phyloP scores from a whole-genome alignment of 2,113 vertebrate species.

The Saccopteryx bilineata region DNA sequence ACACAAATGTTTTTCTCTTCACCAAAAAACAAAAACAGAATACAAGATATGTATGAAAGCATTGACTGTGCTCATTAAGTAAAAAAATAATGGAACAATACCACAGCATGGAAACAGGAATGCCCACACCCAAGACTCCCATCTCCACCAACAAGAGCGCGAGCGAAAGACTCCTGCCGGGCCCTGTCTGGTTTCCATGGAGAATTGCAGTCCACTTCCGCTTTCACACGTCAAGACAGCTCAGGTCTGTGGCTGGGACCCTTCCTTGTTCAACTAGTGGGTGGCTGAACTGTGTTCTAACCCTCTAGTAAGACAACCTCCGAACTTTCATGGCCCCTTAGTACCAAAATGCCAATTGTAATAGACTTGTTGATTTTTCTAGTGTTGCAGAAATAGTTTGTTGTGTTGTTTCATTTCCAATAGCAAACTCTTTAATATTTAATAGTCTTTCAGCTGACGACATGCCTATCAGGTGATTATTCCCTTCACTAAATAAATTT shows the following conservation, averaged over 20 bases:
- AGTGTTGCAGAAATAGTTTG: background rate
- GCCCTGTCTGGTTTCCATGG: background rate
- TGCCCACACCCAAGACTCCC: too few species aligned
- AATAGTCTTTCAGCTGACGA: background rate
- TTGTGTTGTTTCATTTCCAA: background rate
- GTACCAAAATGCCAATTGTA: background rate
- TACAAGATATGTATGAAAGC: background rate
- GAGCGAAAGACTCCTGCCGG: accelerated
- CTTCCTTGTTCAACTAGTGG: background rate
- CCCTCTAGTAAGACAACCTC: background rate
- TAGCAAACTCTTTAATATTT: slow-evolving; percentile 34
- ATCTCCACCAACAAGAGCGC: accelerated
- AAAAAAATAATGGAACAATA: background rate
- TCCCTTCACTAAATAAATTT: background rate
- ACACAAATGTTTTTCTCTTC: background rate
- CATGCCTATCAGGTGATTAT: background rate
- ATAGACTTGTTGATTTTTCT: background rate
- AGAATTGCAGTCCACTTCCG: background rate
- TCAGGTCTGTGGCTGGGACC: too few species aligned
- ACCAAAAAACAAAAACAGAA: background rate
- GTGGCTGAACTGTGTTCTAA: background rate
- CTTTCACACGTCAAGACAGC: accelerated
- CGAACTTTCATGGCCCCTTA: background rate
- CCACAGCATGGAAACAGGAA: background rate
- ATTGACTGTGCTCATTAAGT: background rate